Conservation (phyloP, 2,797 vertebrate species). For the Manis crassicaudata region DNA sequence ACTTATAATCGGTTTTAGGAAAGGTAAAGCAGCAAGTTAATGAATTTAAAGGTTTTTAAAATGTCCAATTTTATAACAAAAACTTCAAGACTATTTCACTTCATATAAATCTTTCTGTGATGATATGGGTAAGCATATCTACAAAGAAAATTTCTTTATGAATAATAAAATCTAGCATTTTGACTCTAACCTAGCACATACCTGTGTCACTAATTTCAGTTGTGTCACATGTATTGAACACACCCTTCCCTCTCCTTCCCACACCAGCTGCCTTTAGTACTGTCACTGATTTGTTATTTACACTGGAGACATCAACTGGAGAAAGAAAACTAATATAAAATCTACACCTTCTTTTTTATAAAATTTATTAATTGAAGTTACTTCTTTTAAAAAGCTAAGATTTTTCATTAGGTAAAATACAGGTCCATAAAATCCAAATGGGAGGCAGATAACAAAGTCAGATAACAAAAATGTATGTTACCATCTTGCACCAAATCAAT, state of each 20-base stretch:
- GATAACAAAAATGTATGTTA: slow-evolving; percentile 20
- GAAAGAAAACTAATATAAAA: slow-evolving; percentile 36
- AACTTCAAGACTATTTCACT: slow-evolving; percentile 3
- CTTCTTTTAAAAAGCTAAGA: slow-evolving; percentile 7
- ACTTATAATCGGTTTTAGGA: slow-evolving; percentile 24
- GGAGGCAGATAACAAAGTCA: neutral
- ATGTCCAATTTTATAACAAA: slow-evolving; percentile 50
- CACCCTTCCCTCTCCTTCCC: too few relatives aligned
- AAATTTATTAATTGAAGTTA: slow-evolving; percentile 10
- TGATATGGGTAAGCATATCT: neutral
- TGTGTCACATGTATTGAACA: neutral
- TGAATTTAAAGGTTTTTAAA: slow-evolving; percentile 52
- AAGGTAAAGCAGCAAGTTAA: slow-evolving; percentile 57
- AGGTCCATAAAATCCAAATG: slow-evolving; percentile 10
- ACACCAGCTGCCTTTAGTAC: neutral
- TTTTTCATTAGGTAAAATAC: neutral
- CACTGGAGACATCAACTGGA: neutral
- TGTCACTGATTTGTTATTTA: neutral
- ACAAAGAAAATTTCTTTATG: neutral
- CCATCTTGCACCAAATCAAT: neutral
- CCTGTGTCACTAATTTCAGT: neutral
- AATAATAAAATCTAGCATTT: slow-evolving; percentile 20
- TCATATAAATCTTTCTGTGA: neutral
- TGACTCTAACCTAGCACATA: slow-evolving; percentile 12
- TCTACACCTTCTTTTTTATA: neutral